These are phyloP conservation scores for Palloptera scutellata DNA, from an alignment of 2,888 invertebrate genomes.

Conservation along the genomic window DNA sequence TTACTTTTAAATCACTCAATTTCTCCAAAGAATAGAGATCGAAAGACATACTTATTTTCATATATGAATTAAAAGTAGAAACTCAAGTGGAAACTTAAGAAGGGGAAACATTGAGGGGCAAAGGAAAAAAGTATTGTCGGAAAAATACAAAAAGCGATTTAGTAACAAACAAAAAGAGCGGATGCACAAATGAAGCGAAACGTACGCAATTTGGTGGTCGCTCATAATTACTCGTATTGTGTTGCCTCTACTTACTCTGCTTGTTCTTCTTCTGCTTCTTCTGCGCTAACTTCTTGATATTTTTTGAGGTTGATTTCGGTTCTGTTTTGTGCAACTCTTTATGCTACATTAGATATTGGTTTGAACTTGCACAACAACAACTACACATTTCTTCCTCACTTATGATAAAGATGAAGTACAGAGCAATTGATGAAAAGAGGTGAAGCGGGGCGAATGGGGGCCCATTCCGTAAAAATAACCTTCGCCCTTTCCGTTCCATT, in stretches of 20 bases:
- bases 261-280: constrained; percentile 1
- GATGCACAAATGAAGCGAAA: constrained; percentile 58
- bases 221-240: constrained; percentile 25
- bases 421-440: neutral
- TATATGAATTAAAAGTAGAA: too few species aligned
- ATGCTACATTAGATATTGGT: constrained; percentile 18
- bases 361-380: constrained; percentile 8
- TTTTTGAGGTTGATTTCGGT: neutral
- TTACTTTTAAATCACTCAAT: too few species aligned
- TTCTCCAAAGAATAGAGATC: too few species aligned
- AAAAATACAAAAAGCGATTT: too few species aligned
- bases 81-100: too few species aligned
- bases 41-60: too few species aligned
- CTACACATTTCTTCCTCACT: too few species aligned
- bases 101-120: too few species aligned
- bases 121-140: too few species aligned
- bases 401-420: neutral
- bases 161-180: constrained; percentile 29
- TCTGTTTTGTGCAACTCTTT: constrained; percentile 2
- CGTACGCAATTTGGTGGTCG: constrained; percentile 38
- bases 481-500: constrained; percentile 13
- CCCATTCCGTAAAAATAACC: constrained; percentile 10
- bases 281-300: neutral
- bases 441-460: neutral
- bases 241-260: constrained; percentile 12